A percentile compares a stretch with the other conserved stretches of the same genome.
phyloP scores from a whole-genome alignment of 2,797 vertebrate genomes.

The Otolemur crassicaudatus region DNA sequence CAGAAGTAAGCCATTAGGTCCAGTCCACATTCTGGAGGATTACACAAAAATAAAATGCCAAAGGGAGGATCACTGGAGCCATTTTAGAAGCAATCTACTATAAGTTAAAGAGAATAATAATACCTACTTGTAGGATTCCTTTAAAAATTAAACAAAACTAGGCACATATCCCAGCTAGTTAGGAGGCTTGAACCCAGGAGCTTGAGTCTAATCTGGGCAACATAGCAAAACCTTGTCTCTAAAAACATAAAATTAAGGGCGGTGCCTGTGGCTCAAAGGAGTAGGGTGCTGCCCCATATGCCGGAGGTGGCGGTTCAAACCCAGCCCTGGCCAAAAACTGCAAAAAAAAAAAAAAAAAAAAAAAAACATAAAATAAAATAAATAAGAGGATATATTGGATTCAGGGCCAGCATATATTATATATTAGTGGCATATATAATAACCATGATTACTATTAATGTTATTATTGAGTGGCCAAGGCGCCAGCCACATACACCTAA shows the following conservation, averaged over 20 bases:
- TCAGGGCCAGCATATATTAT: constrained; percentile 9
- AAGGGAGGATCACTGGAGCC: background rate
- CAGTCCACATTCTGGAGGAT: background rate
- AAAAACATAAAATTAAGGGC: background rate
- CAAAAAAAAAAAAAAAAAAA: background rate
- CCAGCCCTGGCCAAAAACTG: too few species aligned
- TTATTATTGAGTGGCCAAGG: constrained; percentile 20
- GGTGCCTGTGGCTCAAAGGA: too few species aligned
- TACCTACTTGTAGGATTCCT: background rate
- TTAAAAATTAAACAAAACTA: constrained; percentile 48
- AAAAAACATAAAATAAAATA: background rate
- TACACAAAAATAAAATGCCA: constrained; percentile 18
- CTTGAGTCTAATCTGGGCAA: background rate
- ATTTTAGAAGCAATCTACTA: constrained; percentile 50
- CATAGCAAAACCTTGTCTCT: background rate
- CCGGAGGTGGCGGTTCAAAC: too few species aligned
- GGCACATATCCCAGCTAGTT: background rate
- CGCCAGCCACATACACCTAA: too few species aligned
- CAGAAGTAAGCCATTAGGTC: constrained; percentile 44
- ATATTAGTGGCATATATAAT: background rate
- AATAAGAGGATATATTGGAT: constrained; percentile 30
- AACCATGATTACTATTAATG: constrained; percentile 53
- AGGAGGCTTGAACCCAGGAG: background rate
- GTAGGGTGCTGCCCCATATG: too few species aligned
- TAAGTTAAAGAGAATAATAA: constrained; percentile 33